Percentiles rank a stretch among this genome's conserved stretches.
These are phyloP conservation scores for Mastigias papua DNA, from an alignment of 30 jellyfish, hydroid and myxozoan species.

Conservation along the genomic window DNA sequence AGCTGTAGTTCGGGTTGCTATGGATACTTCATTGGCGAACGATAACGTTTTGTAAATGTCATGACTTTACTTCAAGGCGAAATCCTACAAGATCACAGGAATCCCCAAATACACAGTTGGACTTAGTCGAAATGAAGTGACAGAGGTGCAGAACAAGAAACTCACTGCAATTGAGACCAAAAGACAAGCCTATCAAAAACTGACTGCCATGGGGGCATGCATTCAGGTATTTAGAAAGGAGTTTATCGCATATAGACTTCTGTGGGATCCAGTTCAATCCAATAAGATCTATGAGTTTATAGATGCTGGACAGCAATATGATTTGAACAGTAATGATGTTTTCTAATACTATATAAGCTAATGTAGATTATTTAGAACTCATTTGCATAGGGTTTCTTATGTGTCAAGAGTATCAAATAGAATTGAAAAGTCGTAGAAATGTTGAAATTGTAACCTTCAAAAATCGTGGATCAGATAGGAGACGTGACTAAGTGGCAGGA, in stretches of 20 bases:
- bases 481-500: too few species aligned
- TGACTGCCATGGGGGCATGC: constrained; percentile 20
- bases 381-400: too few species aligned
- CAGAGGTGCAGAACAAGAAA: not conserved
- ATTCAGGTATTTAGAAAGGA: constrained; percentile 32
- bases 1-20: not conserved
- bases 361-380: not conserved
- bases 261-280: not conserved
- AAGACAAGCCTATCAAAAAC: not conserved
- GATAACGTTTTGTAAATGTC: not conserved
- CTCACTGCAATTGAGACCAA: not conserved
- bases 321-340: not conserved
- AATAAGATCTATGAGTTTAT: not conserved
- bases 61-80: constrained; percentile 18
- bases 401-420: too few species aligned
- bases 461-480: too few species aligned
- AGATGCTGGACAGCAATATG: not conserved
- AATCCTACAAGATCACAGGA: not conserved
- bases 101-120: constrained; percentile 52
- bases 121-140: not conserved
- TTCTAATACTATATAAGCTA: not conserved
- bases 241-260: not conserved
- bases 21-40: not conserved
- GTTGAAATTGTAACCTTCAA: too few species aligned
- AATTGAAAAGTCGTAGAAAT: too few species aligned